Conservation (phyloP, 2,888 invertebrate species). For the Athrips mouffetella region DNA sequence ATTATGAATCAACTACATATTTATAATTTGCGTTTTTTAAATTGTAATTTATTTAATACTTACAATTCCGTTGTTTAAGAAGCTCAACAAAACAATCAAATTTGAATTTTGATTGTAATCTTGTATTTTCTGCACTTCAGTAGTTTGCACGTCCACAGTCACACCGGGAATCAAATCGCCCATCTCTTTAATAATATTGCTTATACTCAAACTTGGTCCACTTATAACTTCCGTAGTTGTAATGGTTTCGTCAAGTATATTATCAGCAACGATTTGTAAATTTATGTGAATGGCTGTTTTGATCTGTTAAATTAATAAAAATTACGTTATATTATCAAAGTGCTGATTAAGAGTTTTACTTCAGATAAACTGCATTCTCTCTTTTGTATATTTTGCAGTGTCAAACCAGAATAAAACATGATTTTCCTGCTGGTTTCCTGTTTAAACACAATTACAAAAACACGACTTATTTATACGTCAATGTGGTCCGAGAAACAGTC, state of each 20-base stretch:
- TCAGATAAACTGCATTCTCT: too few species aligned
- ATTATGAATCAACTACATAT: too few species aligned
- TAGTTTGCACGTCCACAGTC: conserved; percentile 18
- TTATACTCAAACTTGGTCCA: conserved; percentile 23
- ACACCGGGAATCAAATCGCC: conserved; percentile 22
- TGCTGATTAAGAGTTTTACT: too few species aligned
- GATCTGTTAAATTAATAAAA: conserved; percentile 32
- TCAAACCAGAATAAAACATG: too few species aligned
- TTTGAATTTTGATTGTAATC: neutral
- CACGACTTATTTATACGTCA: too few species aligned
- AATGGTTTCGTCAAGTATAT: conserved; percentile 27
- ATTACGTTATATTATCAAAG: too few species aligned
- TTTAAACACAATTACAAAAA: too few species aligned
- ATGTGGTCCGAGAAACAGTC: too few species aligned
- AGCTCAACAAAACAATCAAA: neutral
- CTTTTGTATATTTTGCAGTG: too few species aligned
- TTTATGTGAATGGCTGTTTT: conserved; percentile 39
- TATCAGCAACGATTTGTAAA: conserved; percentile 45
- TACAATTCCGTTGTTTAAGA: neutral
- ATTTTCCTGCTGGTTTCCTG: too few species aligned
- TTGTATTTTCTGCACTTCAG: conserved; percentile 12
- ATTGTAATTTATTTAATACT: too few species aligned
- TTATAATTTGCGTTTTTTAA: too few species aligned
- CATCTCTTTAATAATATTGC: conserved; percentile 29
- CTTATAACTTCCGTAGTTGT: conserved; percentile 32